phyloP scores from a whole-genome alignment of 2,797 vertebrate species.

The Galago senegalensis region DNA sequence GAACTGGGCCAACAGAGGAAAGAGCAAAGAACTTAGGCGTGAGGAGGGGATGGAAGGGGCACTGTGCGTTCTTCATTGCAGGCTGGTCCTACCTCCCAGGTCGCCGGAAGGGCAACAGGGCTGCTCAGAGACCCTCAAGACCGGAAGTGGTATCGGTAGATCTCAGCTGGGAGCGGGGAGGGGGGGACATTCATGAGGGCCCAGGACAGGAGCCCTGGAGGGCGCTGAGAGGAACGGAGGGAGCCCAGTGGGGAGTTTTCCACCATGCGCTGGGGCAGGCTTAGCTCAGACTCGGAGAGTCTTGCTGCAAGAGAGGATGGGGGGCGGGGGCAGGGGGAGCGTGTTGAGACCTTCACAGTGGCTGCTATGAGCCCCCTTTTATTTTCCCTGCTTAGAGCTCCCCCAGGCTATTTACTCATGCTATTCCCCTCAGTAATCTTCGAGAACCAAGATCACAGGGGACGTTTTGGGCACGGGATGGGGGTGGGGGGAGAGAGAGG shows the following conservation, averaged over 20 bases:
- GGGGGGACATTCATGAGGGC: too few species aligned
- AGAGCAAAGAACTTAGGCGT: fast-evolving
- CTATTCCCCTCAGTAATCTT: too few species aligned
- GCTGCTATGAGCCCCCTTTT: too few species aligned
- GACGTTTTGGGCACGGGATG: too few species aligned
- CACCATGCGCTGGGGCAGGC: neutral
- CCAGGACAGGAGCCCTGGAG: neutral
- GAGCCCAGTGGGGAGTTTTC: neutral
- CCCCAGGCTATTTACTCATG: too few species aligned
- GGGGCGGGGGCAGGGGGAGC: neutral
- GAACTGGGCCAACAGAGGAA: neutral
- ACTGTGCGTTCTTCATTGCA: fast-evolving
- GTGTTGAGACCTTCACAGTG: too few species aligned
- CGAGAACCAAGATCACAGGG: too few species aligned
- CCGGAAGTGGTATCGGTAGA: neutral
- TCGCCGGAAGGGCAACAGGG: too few species aligned
- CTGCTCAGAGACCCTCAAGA: too few species aligned
- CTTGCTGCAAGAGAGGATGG: neutral
- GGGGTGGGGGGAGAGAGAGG: neutral
- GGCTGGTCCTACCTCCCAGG: too few species aligned
- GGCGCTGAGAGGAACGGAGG: neutral
- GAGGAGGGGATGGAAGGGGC: too few species aligned
- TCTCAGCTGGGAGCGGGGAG: neutral
- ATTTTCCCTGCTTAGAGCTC: too few species aligned
- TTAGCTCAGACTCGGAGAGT: fast-evolving